These are phyloP conservation scores for Epiperipatus broadwayi DNA, from an alignment of 2,888 invertebrate species.

Conservation along the genomic window DNA sequence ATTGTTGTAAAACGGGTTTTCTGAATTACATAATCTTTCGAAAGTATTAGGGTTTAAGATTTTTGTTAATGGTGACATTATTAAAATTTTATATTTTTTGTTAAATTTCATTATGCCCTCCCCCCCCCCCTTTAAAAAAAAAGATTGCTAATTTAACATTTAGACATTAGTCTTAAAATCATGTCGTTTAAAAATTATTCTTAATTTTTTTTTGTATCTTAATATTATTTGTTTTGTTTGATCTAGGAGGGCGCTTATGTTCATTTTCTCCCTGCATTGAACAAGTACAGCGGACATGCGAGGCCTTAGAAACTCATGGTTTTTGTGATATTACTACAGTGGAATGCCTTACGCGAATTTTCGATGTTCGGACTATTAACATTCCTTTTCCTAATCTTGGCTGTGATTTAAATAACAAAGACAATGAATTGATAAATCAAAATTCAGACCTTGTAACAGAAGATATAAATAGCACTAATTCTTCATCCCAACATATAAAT, in stretches of 20 bases:
- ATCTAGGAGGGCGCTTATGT: constrained; percentile 70
- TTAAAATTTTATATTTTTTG: no score
- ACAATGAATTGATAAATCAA: constrained; percentile 18
- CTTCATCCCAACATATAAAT: no score
- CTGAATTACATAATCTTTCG: no score
- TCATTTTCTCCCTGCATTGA: constrained; percentile 99
- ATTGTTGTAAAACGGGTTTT: no score
- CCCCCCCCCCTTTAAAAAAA: no score
- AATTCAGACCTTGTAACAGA: constrained; percentile 18
- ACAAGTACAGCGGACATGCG: constrained; percentile 79
- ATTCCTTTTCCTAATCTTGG: constrained; percentile 20
- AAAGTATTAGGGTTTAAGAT: no score
- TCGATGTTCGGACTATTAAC: constrained; percentile 40
- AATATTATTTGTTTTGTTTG: constrained; percentile 19
- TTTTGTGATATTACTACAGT: constrained; percentile 67
- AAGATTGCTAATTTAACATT: background rate
- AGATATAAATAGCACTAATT: no score
- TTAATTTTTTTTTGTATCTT: background rate
- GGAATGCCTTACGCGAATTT: constrained; percentile 64
- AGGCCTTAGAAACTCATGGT: constrained; percentile 45
- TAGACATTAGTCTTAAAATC: no score
- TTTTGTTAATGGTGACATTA: no score
- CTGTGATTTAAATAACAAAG: constrained; percentile 23
- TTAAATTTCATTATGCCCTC: no score
- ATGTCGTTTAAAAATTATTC: no score